Percentiles rank a stretch among this genome's conserved stretches.
phyloP scores from a whole-genome alignment of 2,113 vertebrate species.

The Ranitomeya variabilis region DNA sequence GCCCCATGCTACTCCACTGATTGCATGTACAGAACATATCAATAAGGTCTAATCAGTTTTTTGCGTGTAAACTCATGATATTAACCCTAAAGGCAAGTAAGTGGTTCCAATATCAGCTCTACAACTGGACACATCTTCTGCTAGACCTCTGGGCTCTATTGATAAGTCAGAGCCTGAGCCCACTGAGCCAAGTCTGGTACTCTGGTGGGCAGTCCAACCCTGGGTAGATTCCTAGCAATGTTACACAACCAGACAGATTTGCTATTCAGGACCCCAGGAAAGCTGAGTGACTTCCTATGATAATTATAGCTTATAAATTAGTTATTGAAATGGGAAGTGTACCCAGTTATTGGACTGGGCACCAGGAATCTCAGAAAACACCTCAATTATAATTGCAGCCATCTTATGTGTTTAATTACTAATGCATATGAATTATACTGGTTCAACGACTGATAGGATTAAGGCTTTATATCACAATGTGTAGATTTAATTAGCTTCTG shows the following conservation, averaged over 20 bases:
- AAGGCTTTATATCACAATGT: no score
- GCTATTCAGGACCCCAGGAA: neutral
- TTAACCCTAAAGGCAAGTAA: neutral
- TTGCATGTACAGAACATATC: neutral
- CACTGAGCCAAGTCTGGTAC: neutral
- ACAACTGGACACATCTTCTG: neutral
- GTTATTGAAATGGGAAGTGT: neutral
- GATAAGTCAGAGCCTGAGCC: neutral
- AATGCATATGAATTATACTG: neutral
- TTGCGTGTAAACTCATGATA: neutral
- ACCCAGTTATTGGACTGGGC: neutral
- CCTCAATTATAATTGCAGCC: neutral
- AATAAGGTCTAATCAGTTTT: neutral
- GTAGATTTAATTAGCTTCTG: no score
- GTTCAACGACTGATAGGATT: neutral
- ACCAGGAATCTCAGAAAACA: neutral
- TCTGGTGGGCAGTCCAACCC: neutral
- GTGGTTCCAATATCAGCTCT: no score
- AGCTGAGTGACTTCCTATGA: neutral
- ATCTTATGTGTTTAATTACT: neutral
- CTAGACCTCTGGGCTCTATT: neutral
- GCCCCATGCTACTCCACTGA: no score
- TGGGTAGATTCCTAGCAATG: neutral
- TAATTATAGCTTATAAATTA: neutral
- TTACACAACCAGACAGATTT: neutral